Conservation (phyloP, 2,797 vertebrate species). For the Poeciliopsis presidionis region DNA sequence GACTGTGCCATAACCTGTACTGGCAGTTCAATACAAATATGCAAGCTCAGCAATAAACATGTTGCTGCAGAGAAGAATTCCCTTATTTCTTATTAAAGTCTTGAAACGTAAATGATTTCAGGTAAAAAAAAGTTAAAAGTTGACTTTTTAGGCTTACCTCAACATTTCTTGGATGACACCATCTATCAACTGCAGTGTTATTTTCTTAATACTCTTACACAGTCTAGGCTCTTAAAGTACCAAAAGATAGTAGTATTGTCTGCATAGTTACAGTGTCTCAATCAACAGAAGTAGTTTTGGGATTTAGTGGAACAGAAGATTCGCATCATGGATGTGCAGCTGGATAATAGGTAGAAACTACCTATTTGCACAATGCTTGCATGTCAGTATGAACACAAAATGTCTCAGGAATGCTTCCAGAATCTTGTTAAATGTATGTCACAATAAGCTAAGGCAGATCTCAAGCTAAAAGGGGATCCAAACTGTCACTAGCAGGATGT, state of each 20-base stretch:
- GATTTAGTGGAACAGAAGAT: constrained; percentile 51
- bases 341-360: constrained; percentile 46
- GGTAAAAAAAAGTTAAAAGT: not conserved
- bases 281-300: not conserved
- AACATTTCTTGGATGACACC: not conserved
- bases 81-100: not conserved
- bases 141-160: not conserved
- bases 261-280: not conserved
- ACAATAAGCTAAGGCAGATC: not conserved
- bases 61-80: too few species aligned
- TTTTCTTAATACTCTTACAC: not conserved
- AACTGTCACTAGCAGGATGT: not conserved
- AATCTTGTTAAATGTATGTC: not conserved
- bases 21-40: not conserved
- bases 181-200: not conserved
- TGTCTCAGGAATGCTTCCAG: not conserved
- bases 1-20: not conserved
- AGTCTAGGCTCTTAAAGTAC: not conserved
- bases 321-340: constrained; percentile 54
- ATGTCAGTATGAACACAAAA: not conserved
- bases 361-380: not conserved
- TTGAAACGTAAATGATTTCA: not conserved
- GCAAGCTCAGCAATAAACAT: not conserved
- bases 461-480: not conserved
- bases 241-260: not conserved